These are phyloP conservation scores for Asobara japonica DNA, from an alignment of 1,140 invertebrate genomes.

Conservation along the genomic window DNA sequence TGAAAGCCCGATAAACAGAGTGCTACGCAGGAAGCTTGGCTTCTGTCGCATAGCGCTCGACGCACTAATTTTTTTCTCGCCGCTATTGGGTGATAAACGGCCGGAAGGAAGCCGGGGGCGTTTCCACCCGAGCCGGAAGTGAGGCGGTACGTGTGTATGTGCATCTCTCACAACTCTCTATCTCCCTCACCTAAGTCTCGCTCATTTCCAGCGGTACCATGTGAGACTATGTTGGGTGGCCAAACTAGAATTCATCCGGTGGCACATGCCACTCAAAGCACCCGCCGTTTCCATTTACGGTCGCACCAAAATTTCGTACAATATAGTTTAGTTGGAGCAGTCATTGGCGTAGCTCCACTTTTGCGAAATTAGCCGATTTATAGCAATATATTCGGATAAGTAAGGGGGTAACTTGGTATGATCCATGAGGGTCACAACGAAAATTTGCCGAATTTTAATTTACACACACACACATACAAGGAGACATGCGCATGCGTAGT, in stretches of 20 bases:
- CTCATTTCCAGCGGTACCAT: neutral
- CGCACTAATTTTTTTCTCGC: neutral
- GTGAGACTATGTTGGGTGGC: slow-evolving; percentile 30
- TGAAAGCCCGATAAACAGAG: too few species aligned
- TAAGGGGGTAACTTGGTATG: too few species aligned
- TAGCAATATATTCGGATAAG: too few species aligned
- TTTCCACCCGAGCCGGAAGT: slow-evolving; percentile 32
- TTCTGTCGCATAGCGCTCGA: too few species aligned
- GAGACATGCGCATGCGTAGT: too few species aligned
- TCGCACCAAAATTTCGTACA: slow-evolving; percentile 27
- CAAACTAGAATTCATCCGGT: slow-evolving; percentile 37
- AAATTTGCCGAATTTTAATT: too few species aligned
- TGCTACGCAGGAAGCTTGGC: too few species aligned
- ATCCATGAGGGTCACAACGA: too few species aligned
- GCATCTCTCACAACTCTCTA: neutral
- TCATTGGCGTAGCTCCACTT: too few species aligned
- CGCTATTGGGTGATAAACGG: slow-evolving; percentile 21
- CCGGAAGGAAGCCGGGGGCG: slow-evolving; percentile 35
- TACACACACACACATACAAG: too few species aligned
- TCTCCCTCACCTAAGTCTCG: too few species aligned
- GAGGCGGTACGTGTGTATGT: slow-evolving; percentile 14
- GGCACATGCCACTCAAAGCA: slow-evolving; percentile 34
- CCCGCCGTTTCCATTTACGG: slow-evolving; percentile 33
- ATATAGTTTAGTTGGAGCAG: slow-evolving; percentile 12
- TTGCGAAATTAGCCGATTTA: too few species aligned